phyloP scores from a whole-genome alignment of 2,113 vertebrate species.

The Laticauda laticaudata region DNA sequence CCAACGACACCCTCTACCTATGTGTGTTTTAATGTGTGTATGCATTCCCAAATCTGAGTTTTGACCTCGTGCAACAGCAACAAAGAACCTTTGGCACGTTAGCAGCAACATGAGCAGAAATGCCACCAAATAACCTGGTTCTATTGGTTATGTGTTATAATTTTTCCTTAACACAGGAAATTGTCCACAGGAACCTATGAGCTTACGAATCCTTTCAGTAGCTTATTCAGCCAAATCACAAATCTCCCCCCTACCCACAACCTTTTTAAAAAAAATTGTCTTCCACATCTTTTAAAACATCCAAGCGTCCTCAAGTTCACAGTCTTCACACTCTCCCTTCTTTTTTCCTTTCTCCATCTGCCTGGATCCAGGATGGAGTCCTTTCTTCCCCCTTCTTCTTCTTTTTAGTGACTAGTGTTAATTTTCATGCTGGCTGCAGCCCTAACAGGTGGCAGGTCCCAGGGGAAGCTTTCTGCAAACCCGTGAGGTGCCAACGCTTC shows the following conservation, averaged over 20 bases:
- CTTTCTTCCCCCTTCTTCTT: neutral
- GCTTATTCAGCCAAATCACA: neutral
- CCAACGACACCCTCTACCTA: no score
- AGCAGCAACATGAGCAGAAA: neutral
- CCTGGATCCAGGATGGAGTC: neutral
- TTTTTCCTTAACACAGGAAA: neutral
- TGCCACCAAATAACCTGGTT: neutral
- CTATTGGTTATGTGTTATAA: neutral
- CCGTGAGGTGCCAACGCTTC: constrained; percentile 17
- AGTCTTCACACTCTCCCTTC: neutral
- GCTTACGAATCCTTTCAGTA: neutral
- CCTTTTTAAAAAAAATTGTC: no score
- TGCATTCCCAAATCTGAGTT: neutral
- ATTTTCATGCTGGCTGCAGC: constrained; percentile 29
- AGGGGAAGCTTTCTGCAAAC: constrained; percentile 17
- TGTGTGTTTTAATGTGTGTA: no score
- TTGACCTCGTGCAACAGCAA: neutral
- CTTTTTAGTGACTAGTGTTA: neutral
- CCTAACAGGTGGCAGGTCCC: constrained; percentile 27
- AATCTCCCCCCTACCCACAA: neutral
- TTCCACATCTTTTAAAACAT: neutral
- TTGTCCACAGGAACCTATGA: neutral
- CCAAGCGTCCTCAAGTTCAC: neutral
- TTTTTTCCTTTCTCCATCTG: neutral
- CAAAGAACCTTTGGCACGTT: neutral